Percentiles rank a stretch among this genome's conserved stretches.
These are phyloP conservation scores for Todiramphus chloris DNA, from an alignment of 2,113 vertebrate genomes.

Conservation along the genomic window DNA sequence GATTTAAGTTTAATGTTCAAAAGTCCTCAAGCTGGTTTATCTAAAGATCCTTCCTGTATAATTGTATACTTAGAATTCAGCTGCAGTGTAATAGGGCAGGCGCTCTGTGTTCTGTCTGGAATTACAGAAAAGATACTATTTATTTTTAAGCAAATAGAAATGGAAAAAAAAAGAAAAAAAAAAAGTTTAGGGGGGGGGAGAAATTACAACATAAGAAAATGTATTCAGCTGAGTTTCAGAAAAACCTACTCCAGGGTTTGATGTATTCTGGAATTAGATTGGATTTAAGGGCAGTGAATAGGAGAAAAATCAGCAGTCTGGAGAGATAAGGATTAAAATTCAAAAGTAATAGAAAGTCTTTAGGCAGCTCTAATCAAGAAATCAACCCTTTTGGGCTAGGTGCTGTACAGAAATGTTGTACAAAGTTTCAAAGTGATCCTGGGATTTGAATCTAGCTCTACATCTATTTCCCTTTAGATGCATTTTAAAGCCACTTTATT, in stretches of 20 bases:
- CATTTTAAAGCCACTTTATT: conserved; percentile 33
- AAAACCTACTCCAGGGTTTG: conserved; percentile 30
- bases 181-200: background rate
- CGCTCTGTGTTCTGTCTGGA: conserved; percentile 64
- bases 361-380: conserved; percentile 24
- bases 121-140: conserved; percentile 64
- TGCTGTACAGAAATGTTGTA: background rate
- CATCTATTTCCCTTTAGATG: conserved; percentile 3
- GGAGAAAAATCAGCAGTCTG: conserved; percentile 6
- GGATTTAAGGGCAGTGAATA: conserved; percentile 22
- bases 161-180: background rate
- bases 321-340: conserved; percentile 53
- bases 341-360: conserved; percentile 27
- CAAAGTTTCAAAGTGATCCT: background rate
- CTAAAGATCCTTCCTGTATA: conserved; percentile 73
- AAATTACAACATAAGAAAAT: conserved; percentile 28
- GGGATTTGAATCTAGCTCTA: background rate
- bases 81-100: conserved; percentile 50
- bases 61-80: conserved; percentile 77
- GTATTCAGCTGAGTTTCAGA: conserved; percentile 40
- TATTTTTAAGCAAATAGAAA: conserved; percentile 72
- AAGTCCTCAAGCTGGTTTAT: conserved; percentile 76
- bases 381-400: background rate
- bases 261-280: conserved; percentile 33
- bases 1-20: conserved; percentile 74